A percentile compares a stretch with the other conserved stretches of the same genome.
Evolutionary conservation across 2,113 vertebrate genomes (phyloP).

Genomic region (Sciurus niger): DNA sequence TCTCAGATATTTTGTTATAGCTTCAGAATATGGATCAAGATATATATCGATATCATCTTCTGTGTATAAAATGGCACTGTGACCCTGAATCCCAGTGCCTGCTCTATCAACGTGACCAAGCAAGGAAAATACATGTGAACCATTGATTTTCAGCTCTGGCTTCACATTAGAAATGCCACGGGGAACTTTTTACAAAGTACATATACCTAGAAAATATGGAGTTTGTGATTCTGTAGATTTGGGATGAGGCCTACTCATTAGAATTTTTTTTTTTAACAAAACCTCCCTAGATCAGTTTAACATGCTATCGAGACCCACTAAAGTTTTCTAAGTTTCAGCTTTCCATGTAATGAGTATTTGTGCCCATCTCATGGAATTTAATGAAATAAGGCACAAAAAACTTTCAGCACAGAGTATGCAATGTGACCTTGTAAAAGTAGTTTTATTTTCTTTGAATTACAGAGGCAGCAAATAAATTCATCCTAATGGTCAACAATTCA

Average conservation of each 20-base stretch:
- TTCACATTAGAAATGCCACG: neutral
- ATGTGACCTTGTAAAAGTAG: neutral
- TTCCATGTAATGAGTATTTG: neutral
- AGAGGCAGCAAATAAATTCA: neutral
- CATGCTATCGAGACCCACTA: neutral
- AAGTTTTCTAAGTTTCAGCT: constrained; percentile 34
- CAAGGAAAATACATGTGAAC: neutral
- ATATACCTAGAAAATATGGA: neutral
- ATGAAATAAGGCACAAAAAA: neutral
- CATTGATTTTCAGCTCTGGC: neutral
- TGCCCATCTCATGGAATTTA: neutral
- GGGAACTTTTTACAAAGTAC: neutral
- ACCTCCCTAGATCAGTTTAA: constrained; percentile 18
- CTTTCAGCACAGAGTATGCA: neutral
- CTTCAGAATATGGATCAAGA: neutral
- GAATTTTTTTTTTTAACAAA: neutral
- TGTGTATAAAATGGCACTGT: neutral
- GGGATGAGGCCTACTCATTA: neutral
- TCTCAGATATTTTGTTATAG: neutral
- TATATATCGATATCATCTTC: neutral
- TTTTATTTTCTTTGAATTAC: constrained; percentile 30
- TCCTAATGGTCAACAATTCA: neutral
- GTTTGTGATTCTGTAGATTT: neutral
- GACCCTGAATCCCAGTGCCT: neutral
- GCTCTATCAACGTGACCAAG: neutral